Conservation (phyloP, 2,113 vertebrate genomes). For the Mastomys coucha region DNA sequence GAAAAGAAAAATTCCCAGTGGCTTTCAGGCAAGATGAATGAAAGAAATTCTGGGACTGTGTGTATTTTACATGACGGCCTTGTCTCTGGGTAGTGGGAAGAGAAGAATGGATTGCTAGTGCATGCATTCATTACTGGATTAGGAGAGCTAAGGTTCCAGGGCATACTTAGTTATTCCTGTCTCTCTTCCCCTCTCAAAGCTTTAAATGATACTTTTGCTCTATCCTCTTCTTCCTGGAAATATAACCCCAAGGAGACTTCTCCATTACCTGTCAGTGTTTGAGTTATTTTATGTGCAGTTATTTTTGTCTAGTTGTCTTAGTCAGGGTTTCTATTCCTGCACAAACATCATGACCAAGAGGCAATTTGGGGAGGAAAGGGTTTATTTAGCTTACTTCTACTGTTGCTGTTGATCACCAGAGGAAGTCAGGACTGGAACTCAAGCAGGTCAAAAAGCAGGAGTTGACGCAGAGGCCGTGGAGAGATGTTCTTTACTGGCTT, state of each 20-base stretch:
- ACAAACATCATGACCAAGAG: too few species aligned
- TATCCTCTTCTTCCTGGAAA: neutral
- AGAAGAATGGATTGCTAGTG: neutral
- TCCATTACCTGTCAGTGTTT: neutral
- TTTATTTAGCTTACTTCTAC: too few species aligned
- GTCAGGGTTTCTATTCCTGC: too few species aligned
- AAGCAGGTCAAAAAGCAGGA: too few species aligned
- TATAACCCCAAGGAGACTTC: neutral
- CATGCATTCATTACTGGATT: neutral
- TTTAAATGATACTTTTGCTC: neutral
- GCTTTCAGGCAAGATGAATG: neutral
- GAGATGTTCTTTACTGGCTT: too few species aligned
- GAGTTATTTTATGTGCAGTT: neutral
- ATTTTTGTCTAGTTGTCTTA: conserved; percentile 5
- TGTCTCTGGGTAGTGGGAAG: neutral
- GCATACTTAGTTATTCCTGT: neutral
- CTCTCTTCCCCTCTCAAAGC: neutral
- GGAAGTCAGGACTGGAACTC: too few species aligned
- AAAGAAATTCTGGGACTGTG: neutral
- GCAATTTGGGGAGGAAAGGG: too few species aligned
- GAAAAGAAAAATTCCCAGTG: neutral
- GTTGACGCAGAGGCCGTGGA: too few species aligned
- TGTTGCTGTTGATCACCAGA: too few species aligned
- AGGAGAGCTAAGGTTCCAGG: rapidly evolving
- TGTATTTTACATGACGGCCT: neutral